phyloP scores from a whole-genome alignment of 2,888 invertebrate species.

The Lobophora halterata region DNA sequence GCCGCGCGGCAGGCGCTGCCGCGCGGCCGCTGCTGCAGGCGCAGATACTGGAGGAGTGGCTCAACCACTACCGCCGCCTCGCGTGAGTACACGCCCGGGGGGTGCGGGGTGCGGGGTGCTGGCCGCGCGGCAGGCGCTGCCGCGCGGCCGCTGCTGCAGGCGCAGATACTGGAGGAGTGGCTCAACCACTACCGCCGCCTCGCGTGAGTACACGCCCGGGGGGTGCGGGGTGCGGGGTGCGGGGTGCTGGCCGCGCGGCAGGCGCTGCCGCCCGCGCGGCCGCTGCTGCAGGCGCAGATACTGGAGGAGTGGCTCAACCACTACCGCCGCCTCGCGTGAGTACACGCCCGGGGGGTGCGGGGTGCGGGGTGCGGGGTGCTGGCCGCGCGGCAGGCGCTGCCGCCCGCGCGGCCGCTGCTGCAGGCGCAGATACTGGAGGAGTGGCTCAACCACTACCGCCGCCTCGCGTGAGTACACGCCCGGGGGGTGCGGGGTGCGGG shows the following conservation, averaged over 20 bases:
- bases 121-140: constrained; percentile 84
- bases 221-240: not conserved
- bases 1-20: no score
- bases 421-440: constrained; percentile 91
- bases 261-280: no score
- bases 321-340: not conserved
- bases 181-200: constrained; percentile 95
- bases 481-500: not conserved
- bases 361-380: constrained; percentile 66
- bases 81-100: not conserved
- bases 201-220: constrained; percentile 65
- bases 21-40: no score
- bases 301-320: no score
- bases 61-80: not conserved
- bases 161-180: constrained; percentile 94
- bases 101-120: constrained; percentile 53
- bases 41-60: no score
- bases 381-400: constrained; percentile 84
- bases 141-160: constrained; percentile 94
- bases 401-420: constrained; percentile 94
- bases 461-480: constrained; percentile 81
- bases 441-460: constrained; percentile 97
- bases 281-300: no score
- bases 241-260: no score
- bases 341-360: not conserved